Evolutionary conservation across 2,113 vertebrate species (phyloP), one percentile per base, ranked within the genome.

Genomic region (Eulacestoma nigropectus): DNA sequence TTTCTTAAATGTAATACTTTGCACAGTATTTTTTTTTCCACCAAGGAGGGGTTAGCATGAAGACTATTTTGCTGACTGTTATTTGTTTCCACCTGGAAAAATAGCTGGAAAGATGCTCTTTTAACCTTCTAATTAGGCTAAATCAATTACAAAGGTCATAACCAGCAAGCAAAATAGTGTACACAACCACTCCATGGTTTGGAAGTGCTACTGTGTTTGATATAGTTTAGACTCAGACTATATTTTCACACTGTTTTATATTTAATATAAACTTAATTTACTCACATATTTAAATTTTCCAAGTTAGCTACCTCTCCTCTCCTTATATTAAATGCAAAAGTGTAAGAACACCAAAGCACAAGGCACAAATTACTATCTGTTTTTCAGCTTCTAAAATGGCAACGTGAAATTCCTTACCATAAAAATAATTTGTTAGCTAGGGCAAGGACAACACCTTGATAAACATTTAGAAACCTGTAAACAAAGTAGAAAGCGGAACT

Each of bases 1-100:
- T 29, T 46, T 67, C 33, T 33, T n/a, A 53, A 62, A 88, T 22
- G 16, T 20, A 79, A 13, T 57, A 79, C 35, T 72, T 72, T 1
- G 6, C 20, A 76, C 7, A 41, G 1, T 16, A 21, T 3, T 25
- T 78, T 53, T 53, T 74, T 55, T 75, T 62, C 57, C n/a, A 62
- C 10, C 0, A 0, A 69, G 32, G 5, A 69, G 1, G 1, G 11
- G 13, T 42, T 14, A 33, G 16, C 13, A 49, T 53, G 37, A 86
- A 77, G 16, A 53, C 18, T 26, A 60, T 55, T 53, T 69, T 72
- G 14, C 63, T 62, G 32, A 53, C 2, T 21, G 11, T 22, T 49
- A n/a, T 15, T 70, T 70, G 27, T 50, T 84, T 70, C 33, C 35
- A 37, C 47, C 33, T 65, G 13, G 13, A 81, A 84, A 76, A 91